Percentiles rank a stretch among this genome's conserved stretches.
Evolutionary conservation across 2,113 vertebrate genomes (phyloP).

Genomic region (Thymallus thymallus): DNA sequence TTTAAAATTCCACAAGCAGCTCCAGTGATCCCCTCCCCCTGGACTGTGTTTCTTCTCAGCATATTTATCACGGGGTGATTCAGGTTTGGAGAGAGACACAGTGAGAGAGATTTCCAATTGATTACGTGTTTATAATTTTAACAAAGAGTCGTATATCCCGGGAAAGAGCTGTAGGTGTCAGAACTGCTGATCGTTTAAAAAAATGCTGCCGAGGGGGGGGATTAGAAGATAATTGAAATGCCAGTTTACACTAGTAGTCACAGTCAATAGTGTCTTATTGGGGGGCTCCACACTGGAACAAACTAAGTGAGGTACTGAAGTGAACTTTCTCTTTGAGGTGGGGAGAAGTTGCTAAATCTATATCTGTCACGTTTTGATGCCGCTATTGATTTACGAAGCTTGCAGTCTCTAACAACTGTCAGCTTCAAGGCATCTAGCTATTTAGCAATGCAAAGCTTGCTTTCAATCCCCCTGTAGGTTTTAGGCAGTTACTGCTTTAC

Average conservation of each 20-base stretch:
- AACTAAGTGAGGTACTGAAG: slow-evolving; percentile 20
- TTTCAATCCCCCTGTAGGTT: slow-evolving; percentile 70
- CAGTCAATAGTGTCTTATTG: slow-evolving; percentile 47
- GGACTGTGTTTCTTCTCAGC: slow-evolving; percentile 37
- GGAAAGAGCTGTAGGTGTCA: slow-evolving; percentile 32
- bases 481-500: slow-evolving; percentile 60
- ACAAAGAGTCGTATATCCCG: slow-evolving; percentile 27
- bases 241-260: slow-evolving; percentile 42
- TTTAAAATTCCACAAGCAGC: slow-evolving; percentile 68
- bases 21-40: slow-evolving; percentile 49
- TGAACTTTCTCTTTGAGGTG: slow-evolving; percentile 57
- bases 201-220: slow-evolving; percentile 39
- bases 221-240: slow-evolving; percentile 46
- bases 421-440: slow-evolving; percentile 60
- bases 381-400: slow-evolving; percentile 65
- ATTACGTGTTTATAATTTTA: slow-evolving; percentile 61
- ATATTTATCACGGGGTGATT: slow-evolving; percentile 60
- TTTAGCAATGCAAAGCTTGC: slow-evolving; percentile 73
- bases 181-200: slow-evolving; percentile 55
- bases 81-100: slow-evolving; percentile 46
- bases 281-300: slow-evolving; percentile 27
- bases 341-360: slow-evolving; percentile 59
- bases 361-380: slow-evolving; percentile 70
- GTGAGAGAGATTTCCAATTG: slow-evolving; percentile 60
- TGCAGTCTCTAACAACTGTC: slow-evolving; percentile 56